These are phyloP conservation scores for Epinephelus awoara DNA, from an alignment of 2,797 vertebrate species.

Conservation along the genomic window DNA sequence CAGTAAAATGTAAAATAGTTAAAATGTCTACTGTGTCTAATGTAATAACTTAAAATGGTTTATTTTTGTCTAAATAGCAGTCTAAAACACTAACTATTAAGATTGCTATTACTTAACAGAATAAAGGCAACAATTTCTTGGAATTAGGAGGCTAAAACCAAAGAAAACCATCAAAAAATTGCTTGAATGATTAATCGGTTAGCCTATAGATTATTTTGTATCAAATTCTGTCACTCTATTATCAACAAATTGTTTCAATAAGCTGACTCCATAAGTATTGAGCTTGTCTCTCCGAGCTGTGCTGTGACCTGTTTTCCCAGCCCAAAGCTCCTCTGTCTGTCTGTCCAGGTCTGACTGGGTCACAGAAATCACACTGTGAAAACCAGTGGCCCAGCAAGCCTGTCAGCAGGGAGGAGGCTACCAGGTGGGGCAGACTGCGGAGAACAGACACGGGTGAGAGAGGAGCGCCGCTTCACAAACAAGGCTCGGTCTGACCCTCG, in stretches of 20 bases:
- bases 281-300: neutral
- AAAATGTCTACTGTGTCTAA: too few relatives aligned
- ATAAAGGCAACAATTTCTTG: too few relatives aligned
- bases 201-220: neutral
- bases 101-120: too few relatives aligned
- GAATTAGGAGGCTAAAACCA: too few relatives aligned
- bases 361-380: constrained; percentile 59
- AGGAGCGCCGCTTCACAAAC: constrained; percentile 66
- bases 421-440: constrained; percentile 53
- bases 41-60: too few relatives aligned
- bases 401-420: constrained; percentile 65
- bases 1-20: too few relatives aligned
- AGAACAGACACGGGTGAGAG: constrained; percentile 53
- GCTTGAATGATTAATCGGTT: too few relatives aligned
- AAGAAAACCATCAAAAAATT: too few relatives aligned
- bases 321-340: constrained; percentile 19
- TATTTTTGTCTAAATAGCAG: too few relatives aligned
- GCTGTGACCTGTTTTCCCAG: constrained; percentile 17
- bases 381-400: constrained; percentile 61
- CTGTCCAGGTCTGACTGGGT: constrained; percentile 53
- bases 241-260: neutral
- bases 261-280: neutral
- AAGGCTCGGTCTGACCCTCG: constrained; percentile 63
- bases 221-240: neutral
- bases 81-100: too few relatives aligned